Conservation (phyloP, 1,140 invertebrate species). For the Saccostrea echinata region DNA sequence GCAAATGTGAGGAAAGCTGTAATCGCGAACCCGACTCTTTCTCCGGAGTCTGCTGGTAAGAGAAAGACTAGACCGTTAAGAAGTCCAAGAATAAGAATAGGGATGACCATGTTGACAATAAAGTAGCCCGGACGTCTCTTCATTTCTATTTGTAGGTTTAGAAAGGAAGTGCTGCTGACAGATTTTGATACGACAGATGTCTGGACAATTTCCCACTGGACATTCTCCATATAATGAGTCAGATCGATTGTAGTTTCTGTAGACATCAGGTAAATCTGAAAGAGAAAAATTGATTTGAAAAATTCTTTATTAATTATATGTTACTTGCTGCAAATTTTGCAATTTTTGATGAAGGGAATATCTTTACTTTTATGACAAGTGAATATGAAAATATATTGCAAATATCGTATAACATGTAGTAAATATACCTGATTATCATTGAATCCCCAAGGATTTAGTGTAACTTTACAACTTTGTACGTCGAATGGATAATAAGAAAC, state of each 20-base stretch:
- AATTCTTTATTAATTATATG: not conserved
- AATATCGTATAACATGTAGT: not conserved
- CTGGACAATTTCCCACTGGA: conserved; percentile 50
- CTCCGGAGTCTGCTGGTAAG: conserved; percentile 83
- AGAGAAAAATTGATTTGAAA: not conserved
- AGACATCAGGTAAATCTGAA: conserved; percentile 46
- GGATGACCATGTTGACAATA: conserved; percentile 82
- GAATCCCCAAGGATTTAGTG: conserved; percentile 55
- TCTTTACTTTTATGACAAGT: not conserved
- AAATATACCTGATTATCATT: conserved; percentile 50
- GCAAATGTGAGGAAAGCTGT: conserved; percentile 83
- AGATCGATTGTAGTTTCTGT: conserved; percentile 29
- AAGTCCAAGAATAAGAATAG: conserved; percentile 83
- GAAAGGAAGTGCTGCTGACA: conserved; percentile 42
- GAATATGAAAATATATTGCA: not conserved
- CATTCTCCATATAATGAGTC: conserved; percentile 52
- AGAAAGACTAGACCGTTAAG: conserved; percentile 83
- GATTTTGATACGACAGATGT: conserved; percentile 2
- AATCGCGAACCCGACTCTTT: conserved; percentile 83
- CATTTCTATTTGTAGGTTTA: conserved; percentile 62
- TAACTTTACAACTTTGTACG: conserved; percentile 50
- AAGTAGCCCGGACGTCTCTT: conserved; percentile 76
- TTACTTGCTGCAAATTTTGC: not conserved
- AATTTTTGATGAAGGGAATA: not conserved
- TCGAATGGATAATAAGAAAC: conserved; percentile 59